Conservation (phyloP, 2,113 vertebrate genomes). For the Eira barbara region DNA sequence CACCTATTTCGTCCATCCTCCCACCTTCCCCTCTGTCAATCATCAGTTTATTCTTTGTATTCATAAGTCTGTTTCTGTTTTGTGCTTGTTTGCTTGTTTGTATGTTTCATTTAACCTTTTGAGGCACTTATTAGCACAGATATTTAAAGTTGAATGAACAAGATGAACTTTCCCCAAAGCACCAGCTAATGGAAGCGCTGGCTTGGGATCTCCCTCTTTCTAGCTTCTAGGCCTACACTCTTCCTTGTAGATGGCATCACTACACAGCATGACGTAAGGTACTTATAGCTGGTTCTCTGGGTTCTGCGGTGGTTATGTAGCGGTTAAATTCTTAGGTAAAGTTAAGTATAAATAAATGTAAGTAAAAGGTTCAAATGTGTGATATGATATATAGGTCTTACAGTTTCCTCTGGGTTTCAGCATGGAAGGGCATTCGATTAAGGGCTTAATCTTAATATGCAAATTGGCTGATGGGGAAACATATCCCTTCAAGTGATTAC, state of each 20-base stretch:
- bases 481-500: not conserved
- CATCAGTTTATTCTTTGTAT: not conserved
- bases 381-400: not conserved
- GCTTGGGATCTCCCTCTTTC: not conserved
- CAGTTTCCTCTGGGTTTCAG: slow-evolving; percentile 1
- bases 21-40: not conserved
- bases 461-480: slow-evolving; percentile 6
- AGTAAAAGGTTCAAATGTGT: not conserved
- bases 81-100: not conserved
- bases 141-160: not conserved
- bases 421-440: not conserved
- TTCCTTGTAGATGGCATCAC: not conserved
- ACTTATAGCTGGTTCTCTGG: not conserved
- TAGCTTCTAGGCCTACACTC: not conserved
- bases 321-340: not conserved
- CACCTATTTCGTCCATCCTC: not conserved
- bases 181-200: not conserved
- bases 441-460: not conserved
- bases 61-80: not conserved
- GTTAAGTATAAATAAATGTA: not conserved
- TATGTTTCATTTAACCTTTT: slow-evolving; percentile 22
- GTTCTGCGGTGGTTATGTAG: not conserved
- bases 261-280: no score
- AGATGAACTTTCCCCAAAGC: not conserved
- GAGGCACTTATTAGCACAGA: not conserved